phyloP scores from a whole-genome alignment of 2,113 vertebrate genomes.

The Tympanuchus pallidicinctus region DNA sequence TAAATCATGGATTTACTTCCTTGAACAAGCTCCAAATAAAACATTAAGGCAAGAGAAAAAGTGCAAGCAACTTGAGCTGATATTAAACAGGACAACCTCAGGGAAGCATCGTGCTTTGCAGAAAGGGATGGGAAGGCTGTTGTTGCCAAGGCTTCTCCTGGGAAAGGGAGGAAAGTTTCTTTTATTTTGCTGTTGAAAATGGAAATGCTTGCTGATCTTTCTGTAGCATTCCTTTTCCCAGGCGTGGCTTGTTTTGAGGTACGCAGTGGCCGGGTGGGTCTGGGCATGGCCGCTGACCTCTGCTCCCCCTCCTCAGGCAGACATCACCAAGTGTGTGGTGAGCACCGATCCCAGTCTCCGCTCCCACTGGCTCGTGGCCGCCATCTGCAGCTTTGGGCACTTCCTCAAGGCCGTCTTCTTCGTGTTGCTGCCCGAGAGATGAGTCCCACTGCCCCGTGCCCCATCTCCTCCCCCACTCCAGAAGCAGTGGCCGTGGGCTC shows the following conservation, averaged over 20 bases:
- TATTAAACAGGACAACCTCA: constrained; percentile 51
- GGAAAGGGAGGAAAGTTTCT: neutral
- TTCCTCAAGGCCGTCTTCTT: constrained; percentile 91
- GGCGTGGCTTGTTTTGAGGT: neutral
- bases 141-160: neutral
- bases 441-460: constrained; percentile 34
- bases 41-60: constrained; percentile 36
- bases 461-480: constrained; percentile 30
- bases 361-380: constrained; percentile 91
- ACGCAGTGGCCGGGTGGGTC: neutral
- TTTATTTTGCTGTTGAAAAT: neutral
- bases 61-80: constrained; percentile 29
- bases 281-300: neutral
- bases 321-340: constrained; percentile 94
- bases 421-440: constrained; percentile 91
- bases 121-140: neutral
- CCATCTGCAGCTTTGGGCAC: constrained; percentile 86
- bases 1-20: neutral
- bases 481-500: neutral
- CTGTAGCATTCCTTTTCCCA: neutral
- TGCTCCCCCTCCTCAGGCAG: constrained; percentile 78
- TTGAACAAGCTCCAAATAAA: constrained; percentile 44
- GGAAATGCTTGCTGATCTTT: neutral
- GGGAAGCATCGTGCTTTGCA: constrained; percentile 32
- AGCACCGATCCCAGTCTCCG: constrained; percentile 87